phyloP scores from a whole-genome alignment of 2,113 vertebrate species.

The Gavia stellata region DNA sequence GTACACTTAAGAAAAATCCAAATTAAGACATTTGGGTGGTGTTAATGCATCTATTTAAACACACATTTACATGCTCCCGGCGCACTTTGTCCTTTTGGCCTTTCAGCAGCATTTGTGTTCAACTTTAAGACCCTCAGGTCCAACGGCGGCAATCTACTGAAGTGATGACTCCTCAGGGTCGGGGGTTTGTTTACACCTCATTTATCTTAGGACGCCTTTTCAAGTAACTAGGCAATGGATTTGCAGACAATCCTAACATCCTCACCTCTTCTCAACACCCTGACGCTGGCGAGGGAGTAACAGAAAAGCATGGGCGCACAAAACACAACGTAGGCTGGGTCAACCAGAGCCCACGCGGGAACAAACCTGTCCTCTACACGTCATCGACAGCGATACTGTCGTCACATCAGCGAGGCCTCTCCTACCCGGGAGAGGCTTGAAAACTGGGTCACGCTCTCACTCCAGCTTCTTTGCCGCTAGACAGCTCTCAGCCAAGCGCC shows the following conservation, averaged over 20 bases:
- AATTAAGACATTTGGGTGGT: neutral
- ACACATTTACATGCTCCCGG: neutral
- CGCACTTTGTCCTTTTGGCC: neutral
- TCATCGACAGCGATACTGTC: fast-evolving
- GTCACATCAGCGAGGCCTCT: neutral
- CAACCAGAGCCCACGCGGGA: too few species aligned
- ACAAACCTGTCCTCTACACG: neutral
- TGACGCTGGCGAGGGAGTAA: neutral
- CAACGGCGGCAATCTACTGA: fast-evolving
- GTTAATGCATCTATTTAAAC: neutral
- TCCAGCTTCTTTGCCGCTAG: neutral
- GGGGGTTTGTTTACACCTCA: too few species aligned
- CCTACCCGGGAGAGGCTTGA: neutral
- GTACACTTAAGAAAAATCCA: neutral
- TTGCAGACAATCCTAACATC: too few species aligned
- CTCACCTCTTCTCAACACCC: neutral
- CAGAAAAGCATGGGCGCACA: neutral
- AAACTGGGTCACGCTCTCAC: neutral
- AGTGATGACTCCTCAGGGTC: neutral
- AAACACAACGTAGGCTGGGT: too few species aligned
- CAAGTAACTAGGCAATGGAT: neutral
- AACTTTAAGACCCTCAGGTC: neutral
- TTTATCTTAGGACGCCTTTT: neutral
- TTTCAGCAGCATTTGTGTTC: neutral
- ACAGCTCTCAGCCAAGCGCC: too few species aligned